Base-by-base conservation (phyloP, 1,140 invertebrate species). In the Drosophila athabasca region DNA sequence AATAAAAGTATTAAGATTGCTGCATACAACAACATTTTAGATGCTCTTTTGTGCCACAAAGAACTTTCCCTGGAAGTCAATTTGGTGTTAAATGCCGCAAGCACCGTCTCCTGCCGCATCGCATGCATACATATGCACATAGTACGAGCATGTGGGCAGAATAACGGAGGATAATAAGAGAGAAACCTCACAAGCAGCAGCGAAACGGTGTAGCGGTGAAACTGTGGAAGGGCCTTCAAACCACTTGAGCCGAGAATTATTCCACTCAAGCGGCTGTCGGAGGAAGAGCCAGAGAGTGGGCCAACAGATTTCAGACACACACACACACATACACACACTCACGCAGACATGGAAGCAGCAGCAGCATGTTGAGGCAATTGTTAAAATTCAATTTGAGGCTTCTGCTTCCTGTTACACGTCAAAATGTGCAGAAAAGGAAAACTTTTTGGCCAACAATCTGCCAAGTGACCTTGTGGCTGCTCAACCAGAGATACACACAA, bases 321-420 rank as follows among this genome's bases (percentile, higher is more conserved):
- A 65, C 39, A 66, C 19, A 22, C 39, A 60, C 19, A 22, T 31
- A 60, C 24, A 26, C 24, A 26, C 57, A 19, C 17, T 26, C 60
- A 41, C 57, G 57, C 45, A 61, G 44, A 43, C 5, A 26, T 5
- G 9, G 9, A 22, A 69, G 35, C 41, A 55, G 41, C 64, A 43
- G 60, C 49, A 61, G 44, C 66, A 57, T 53, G 29, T 35, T 53
- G 50, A 29, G 52, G 45, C 66, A 58, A 69, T 69, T 70, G 67
- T 70, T 69, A 70, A 69, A 69, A 58, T 70, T 70, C 67, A 69
- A 69, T 70, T 58, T 70, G 52, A 70, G 46, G 65, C 67, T 35
- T 58, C 67, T n/a, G n/a, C n/a, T 69, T 70, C 67, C 67, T 69
- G 65, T 26, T 50, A 50, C 67, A 70, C 43, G 67, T 70, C 67